phyloP scores from a whole-genome alignment of 2,797 vertebrate species.

The Halcyon leucocephala region DNA sequence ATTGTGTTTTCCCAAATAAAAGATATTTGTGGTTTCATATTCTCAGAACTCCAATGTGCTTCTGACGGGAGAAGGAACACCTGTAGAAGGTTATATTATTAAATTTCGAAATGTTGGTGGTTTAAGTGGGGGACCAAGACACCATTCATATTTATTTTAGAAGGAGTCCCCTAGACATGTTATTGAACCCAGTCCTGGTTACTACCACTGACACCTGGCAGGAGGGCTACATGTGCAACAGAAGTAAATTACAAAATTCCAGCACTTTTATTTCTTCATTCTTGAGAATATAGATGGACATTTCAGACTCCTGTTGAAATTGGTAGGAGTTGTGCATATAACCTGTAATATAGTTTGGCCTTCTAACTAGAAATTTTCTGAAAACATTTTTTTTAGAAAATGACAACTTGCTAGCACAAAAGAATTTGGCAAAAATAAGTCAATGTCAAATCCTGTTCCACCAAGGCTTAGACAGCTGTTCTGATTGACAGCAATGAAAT shows the following conservation, averaged over 20 bases:
- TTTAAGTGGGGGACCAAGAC: background rate
- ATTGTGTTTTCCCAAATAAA: constrained; percentile 31
- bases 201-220: constrained; percentile 57
- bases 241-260: constrained; percentile 66
- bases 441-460: background rate
- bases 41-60: background rate
- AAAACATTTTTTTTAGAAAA: background rate
- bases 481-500: background rate
- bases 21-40: background rate
- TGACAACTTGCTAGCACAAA: background rate
- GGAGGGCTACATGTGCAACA: constrained; percentile 39
- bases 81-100: constrained; percentile 60
- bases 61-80: constrained; percentile 19
- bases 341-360: background rate
- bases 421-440: background rate
- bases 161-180: background rate
- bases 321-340: background rate
- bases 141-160: constrained; percentile 31
- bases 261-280: constrained; percentile 41
- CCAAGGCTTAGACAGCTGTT: background rate
- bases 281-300: background rate
- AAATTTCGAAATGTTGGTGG: constrained; percentile 28
- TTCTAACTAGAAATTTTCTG: background rate
- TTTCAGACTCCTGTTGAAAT: background rate
- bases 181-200: constrained; percentile 43